Percentiles rank a stretch among this genome's conserved stretches.
phyloP scores from a whole-genome alignment of 2,797 vertebrate genomes.

The Podarcis lilfordi region DNA sequence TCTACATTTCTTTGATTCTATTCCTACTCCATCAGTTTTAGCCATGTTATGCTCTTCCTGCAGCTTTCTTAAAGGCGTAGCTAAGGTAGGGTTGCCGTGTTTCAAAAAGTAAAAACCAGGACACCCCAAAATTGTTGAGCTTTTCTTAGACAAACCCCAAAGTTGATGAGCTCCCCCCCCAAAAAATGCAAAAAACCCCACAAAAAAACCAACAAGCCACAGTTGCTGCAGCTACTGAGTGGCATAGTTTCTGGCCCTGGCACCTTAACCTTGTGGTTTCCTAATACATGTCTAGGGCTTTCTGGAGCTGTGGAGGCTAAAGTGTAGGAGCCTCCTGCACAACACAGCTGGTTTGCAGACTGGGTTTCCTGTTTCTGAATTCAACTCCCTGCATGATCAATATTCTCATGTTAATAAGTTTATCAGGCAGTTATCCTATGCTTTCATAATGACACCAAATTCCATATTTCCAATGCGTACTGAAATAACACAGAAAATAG shows the following conservation, averaged over 20 bases:
- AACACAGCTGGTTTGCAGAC: slow-evolving; percentile 48
- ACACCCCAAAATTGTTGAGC: no score
- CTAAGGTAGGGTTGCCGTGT: no score
- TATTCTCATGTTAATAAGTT: slow-evolving; percentile 29
- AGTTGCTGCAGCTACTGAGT: no score
- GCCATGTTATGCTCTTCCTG: no score
- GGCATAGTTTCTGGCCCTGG: not conserved
- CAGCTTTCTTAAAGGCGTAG: no score
- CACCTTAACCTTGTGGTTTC: not conserved
- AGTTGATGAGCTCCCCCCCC: no score
- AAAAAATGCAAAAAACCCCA: no score
- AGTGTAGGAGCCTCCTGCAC: not conserved
- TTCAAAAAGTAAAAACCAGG: no score
- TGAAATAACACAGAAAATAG: not conserved
- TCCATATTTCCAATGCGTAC: not conserved
- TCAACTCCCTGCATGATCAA: slow-evolving; percentile 42
- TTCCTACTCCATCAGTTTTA: not conserved
- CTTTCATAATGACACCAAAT: not conserved
- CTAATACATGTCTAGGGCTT: not conserved
- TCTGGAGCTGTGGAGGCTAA: not conserved
- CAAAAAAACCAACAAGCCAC: no score
- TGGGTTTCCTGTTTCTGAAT: slow-evolving; percentile 55
- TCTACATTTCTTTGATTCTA: no score
- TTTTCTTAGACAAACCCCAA: no score
- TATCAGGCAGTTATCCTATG: slow-evolving; percentile 39